Evolutionary conservation across 2,113 vertebrate species (phyloP).

Genomic region (Oenanthe melanoleuca): DNA sequence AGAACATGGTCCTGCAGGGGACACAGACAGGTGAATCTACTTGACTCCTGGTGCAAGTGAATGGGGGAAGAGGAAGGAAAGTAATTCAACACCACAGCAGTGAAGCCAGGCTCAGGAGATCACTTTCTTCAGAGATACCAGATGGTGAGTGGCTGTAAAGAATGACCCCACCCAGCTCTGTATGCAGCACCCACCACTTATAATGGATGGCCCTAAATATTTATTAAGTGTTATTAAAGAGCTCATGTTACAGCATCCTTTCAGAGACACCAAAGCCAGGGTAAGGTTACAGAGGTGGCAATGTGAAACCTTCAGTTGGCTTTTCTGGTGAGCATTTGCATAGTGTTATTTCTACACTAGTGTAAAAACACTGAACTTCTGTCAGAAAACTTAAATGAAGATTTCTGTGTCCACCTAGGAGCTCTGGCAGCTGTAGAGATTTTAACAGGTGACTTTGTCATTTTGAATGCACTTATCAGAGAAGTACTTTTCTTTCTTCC

Average conservation of each 20-base stretch:
- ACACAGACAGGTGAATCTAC: constrained; percentile 69
- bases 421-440: background rate
- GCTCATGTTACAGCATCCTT: constrained; percentile 70
- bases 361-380: background rate
- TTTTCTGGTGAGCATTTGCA: background rate
- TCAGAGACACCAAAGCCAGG: constrained; percentile 42
- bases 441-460: background rate
- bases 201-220: constrained; percentile 67
- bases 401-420: background rate
- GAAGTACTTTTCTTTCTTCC: background rate
- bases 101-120: constrained; percentile 15
- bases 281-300: constrained; percentile 62
- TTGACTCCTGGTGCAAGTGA: constrained; percentile 72
- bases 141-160: constrained; percentile 82
- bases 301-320: background rate
- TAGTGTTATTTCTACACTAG: background rate
- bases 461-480: background rate
- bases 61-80: background rate
- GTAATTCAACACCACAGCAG: constrained; percentile 30
- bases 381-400: background rate
- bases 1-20: constrained; percentile 62
- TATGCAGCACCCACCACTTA: constrained; percentile 73
- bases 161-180: constrained; percentile 64
- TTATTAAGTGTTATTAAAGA: constrained; percentile 53
- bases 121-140: constrained; percentile 78